Conservation (phyloP, 2,888 invertebrate genomes). For the Limulus polyphemus region DNA sequence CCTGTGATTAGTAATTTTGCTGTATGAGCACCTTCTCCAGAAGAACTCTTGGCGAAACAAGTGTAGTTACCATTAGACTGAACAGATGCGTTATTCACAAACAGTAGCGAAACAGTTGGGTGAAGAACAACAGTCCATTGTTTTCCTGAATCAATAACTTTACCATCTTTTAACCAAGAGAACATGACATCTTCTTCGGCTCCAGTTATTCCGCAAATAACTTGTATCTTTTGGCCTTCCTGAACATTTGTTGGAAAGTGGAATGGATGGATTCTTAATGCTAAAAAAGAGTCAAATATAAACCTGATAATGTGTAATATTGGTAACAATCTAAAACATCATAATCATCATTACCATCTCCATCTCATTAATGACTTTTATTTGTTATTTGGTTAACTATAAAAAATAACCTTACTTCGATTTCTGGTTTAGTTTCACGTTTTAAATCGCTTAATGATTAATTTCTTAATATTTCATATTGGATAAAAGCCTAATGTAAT, state of each 20-base stretch:
- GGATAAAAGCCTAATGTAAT: too few species aligned
- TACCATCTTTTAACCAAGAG: slow-evolving; percentile 13
- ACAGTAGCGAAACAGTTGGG: slow-evolving; percentile 6
- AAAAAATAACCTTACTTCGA: too few species aligned
- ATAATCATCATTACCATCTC: too few species aligned
- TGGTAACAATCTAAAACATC: too few species aligned
- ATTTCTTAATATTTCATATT: too few species aligned
- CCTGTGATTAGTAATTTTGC: slow-evolving; percentile 14
- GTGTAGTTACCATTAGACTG: slow-evolving; percentile 6
- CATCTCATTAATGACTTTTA: too few species aligned
- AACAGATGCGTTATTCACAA: slow-evolving; percentile 9
- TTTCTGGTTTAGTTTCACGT: too few species aligned
- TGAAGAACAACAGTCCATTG: slow-evolving; percentile 8
- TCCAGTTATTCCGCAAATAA: slow-evolving; percentile 11
- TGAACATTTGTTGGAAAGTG: slow-evolving; percentile 12
- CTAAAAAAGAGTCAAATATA: too few species aligned
- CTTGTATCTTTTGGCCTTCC: slow-evolving; percentile 13
- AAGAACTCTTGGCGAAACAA: slow-evolving; percentile 4
- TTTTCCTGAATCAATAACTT: neutral
- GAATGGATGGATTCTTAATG: slow-evolving; percentile 14
- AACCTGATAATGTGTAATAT: too few species aligned
- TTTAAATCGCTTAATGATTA: too few species aligned
- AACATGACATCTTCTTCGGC: slow-evolving; percentile 12
- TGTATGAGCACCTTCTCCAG: slow-evolving; percentile 11
- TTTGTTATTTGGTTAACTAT: too few species aligned